A percentile compares a stretch with the other conserved stretches of the same genome.
Conservation (phyloP, 1,140 invertebrate species). For the Metaphire vulgaris region DNA sequence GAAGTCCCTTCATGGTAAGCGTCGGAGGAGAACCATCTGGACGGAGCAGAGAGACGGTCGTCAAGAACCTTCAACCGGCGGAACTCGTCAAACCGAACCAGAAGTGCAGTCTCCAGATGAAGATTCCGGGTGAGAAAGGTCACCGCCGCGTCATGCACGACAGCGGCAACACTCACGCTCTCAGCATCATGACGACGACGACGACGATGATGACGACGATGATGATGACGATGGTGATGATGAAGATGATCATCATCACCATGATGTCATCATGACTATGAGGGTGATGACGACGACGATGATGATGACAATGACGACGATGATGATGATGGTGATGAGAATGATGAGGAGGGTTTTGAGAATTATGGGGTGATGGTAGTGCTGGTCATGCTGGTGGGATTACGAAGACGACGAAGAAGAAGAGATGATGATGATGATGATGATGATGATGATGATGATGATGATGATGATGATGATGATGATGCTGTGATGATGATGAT, state of each 20-base stretch:
- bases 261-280: neutral
- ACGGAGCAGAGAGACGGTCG: constrained; percentile 41
- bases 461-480: constrained; percentile 3
- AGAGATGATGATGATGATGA: neutral
- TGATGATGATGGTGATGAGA: neutral
- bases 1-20: constrained; percentile 86
- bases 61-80: constrained; percentile 40
- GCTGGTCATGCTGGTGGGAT: neutral
- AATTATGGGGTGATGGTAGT: neutral
- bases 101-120: constrained; percentile 43
- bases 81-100: constrained; percentile 37
- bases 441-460: constrained; percentile 2
- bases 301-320: neutral
- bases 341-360: neutral
- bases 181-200: neutral
- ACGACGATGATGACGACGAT: neutral
- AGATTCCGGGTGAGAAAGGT: constrained; percentile 49
- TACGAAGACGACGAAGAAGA: no score
- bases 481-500: neutral
- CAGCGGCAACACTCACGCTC: no score
- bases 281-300: neutral
- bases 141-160: no score
- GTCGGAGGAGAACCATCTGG: constrained; percentile 57
- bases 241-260: neutral
- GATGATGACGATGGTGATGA: neutral